Base-by-base conservation (phyloP, 2,888 invertebrate species). In the Diogma glabrata region DNA sequence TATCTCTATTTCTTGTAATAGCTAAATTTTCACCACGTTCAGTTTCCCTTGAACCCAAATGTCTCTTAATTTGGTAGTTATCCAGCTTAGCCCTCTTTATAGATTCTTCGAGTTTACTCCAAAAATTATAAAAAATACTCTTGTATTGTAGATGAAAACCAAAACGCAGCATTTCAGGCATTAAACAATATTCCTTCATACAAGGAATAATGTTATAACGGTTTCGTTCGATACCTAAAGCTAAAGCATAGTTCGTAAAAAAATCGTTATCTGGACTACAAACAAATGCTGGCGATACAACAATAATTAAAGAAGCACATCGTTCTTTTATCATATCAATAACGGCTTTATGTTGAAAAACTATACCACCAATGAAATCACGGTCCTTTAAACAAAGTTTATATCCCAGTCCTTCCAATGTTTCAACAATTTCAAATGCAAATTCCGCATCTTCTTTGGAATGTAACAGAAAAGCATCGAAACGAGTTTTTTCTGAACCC, bases 311-410 rank as follows among this genome's bases (percentile, higher is more conserved):
- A n/a, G 22, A 23, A 43, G 20, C 23, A n/a, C 43, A 43, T 4
- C 43, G 43, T 22, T n/a, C n/a, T n/a, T 20, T 43, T n/a, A 43
- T 43, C 23, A 43, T 14, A n/a, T 43, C 22, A 14, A 43, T 43
- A n/a, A 43, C 23, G 3, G 43, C 43, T 17, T 43, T 23, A 9
- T 43, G 23, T 43, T 43, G 20, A 22, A 43, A 43, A 7, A 22
- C 22, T 3, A 43, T 23, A 14, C 43, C 43, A 9, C 22, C 22
- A 7, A 43, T 7, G 2, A 43, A 22, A 43, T 43, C 43, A 43
- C 43, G 43, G 23, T 43, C 43, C 23, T 43, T 43, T 43, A 23
- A 43, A 22, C 43, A 43, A 3, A 43, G 9, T 8, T n/a, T 19
- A 17, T 33, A 33, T 33, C 14, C 4, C 3, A 12, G 36, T 16